phyloP scores from a whole-genome alignment of 2,797 vertebrate species.

The Crenichthys baileyi region DNA sequence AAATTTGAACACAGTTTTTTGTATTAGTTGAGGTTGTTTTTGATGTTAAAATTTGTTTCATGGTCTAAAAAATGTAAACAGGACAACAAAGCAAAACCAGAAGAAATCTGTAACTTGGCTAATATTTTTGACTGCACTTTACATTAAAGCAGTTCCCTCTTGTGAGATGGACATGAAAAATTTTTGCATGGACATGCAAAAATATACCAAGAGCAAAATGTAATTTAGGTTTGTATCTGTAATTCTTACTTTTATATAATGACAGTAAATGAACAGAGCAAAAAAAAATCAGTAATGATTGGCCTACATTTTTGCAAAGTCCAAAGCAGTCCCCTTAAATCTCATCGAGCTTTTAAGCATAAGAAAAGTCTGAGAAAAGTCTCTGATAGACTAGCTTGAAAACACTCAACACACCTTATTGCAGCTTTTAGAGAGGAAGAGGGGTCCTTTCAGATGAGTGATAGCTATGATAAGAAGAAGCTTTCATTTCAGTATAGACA shows the following conservation, averaged over 20 bases:
- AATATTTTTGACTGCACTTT: background rate
- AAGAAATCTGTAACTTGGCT: background rate
- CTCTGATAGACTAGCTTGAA: constrained; percentile 45
- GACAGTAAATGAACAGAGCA: background rate
- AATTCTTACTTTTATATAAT: background rate
- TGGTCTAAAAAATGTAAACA: background rate
- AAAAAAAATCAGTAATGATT: background rate
- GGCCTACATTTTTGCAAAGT: background rate
- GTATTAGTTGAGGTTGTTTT: background rate
- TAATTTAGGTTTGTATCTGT: background rate
- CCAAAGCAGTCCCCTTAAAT: background rate
- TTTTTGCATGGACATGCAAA: too few relatives aligned
- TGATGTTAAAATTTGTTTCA: background rate
- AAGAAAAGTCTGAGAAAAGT: constrained; percentile 37
- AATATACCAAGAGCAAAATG: background rate
- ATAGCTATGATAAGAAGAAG: constrained; percentile 65
- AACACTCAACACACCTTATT: constrained; percentile 46
- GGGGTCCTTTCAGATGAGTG: constrained; percentile 56
- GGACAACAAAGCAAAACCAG: background rate
- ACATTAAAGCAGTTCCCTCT: background rate
- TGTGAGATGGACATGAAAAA: too few relatives aligned
- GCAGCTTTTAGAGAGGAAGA: constrained; percentile 34
- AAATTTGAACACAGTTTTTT: background rate
- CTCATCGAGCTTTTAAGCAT: background rate
- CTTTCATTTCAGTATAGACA: constrained; percentile 56